Conservation (phyloP, 2,888 invertebrate species). For the Synanthedon myopaeformis region DNA sequence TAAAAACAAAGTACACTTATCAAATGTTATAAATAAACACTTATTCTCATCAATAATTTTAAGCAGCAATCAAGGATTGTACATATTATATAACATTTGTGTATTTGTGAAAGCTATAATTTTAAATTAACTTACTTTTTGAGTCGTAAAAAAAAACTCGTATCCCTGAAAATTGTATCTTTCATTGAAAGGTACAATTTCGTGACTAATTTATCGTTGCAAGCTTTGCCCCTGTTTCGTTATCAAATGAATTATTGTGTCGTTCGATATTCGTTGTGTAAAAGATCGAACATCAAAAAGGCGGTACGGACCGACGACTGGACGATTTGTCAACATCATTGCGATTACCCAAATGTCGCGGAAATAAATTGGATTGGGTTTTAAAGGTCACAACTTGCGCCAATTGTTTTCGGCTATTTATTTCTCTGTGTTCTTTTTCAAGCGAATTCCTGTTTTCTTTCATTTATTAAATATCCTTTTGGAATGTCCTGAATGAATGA, state of each 20-base stretch:
- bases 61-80: no score
- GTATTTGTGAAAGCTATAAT: no score
- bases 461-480: no score
- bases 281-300: conserved; percentile 61
- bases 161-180: conserved; percentile 1
- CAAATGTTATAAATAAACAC: no score
- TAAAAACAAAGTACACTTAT: no score
- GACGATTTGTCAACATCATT: conserved; percentile 66
- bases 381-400: conserved; percentile 20
- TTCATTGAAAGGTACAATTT: conserved; percentile 3
- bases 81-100: no score
- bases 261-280: conserved; percentile 31
- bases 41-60: no score
- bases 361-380: conserved; percentile 54
- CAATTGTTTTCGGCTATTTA: background rate
- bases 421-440: no score
- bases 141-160: no score
- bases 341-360: conserved; percentile 30
- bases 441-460: no score
- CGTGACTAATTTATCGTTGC: conserved; percentile 11
- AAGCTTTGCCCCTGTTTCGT: conserved; percentile 18
- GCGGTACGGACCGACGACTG: conserved; percentile 33
- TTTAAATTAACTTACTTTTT: no score
- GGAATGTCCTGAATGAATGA: no score
- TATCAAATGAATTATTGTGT: conserved; percentile 43